phyloP scores from a whole-genome alignment of 2,888 invertebrate species.

The Pseudococcus longispinus region DNA sequence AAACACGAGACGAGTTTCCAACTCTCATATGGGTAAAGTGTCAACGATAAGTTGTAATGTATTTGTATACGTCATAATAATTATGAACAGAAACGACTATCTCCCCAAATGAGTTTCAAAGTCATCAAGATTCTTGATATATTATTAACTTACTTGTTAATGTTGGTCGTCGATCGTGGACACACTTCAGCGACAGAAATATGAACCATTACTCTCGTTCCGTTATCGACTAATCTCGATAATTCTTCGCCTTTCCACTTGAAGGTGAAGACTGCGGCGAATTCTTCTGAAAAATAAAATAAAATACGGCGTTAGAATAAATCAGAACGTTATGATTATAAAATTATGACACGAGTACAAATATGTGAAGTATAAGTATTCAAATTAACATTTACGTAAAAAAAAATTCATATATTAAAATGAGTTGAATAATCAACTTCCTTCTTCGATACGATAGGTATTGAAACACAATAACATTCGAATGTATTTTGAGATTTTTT shows the following conservation, averaged over 20 bases:
- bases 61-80: background rate
- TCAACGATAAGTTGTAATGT: background rate
- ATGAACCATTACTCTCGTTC: constrained; percentile 72
- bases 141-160: constrained; percentile 72
- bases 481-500: background rate
- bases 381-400: background rate
- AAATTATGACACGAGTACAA: background rate
- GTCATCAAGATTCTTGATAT: constrained; percentile 16
- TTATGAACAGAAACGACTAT: background rate
- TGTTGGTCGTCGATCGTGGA: constrained; percentile 70
- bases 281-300: constrained; percentile 70
- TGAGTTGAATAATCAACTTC: background rate
- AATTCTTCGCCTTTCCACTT: constrained; percentile 80
- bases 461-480: background rate
- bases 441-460: background rate
- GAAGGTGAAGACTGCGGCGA: constrained; percentile 82
- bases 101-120: constrained; percentile 38
- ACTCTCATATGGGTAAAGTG: background rate
- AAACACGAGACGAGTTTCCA: background rate
- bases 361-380: background rate
- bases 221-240: constrained; percentile 73
- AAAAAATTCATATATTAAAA: background rate
- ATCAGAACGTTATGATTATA: background rate
- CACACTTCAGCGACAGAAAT: constrained; percentile 73
- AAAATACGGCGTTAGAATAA: background rate